phyloP scores from a whole-genome alignment of 2,113 vertebrate genomes.

The Otocyon megalotis region DNA sequence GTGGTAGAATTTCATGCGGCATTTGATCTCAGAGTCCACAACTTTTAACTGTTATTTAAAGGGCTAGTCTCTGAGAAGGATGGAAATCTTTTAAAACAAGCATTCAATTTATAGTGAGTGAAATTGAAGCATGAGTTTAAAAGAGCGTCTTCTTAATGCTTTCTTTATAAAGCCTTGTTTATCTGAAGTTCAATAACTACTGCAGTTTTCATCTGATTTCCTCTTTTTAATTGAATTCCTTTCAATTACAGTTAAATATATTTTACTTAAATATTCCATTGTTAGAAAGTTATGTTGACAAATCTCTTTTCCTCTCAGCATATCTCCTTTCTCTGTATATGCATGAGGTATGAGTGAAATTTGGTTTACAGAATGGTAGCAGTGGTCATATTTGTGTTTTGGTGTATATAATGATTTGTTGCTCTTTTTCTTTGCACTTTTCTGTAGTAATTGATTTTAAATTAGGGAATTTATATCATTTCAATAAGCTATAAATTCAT shows the following conservation, averaged over 20 bases:
- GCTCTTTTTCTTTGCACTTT: neutral
- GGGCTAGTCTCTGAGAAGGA: neutral
- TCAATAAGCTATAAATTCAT: conserved; percentile 26
- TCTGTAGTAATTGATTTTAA: neutral
- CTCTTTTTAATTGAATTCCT: neutral
- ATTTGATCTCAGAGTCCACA: neutral
- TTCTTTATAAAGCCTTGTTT: neutral
- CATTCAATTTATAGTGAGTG: neutral
- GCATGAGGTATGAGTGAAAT: neutral
- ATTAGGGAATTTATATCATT: neutral
- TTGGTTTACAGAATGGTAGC: neutral
- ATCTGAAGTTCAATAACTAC: neutral
- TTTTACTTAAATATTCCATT: neutral
- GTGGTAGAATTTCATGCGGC: neutral
- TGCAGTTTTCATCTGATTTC: conserved; percentile 11
- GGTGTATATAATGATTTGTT: neutral
- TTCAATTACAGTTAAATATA: neutral
- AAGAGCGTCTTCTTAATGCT: neutral
- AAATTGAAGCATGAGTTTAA: neutral
- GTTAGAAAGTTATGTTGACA: conserved; percentile 23
- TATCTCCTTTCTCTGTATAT: neutral
- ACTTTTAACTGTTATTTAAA: neutral
- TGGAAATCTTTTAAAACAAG: neutral
- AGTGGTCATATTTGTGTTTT: neutral
- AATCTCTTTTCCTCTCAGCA: neutral